A percentile compares a stretch with the other conserved stretches of the same genome.
Evolutionary conservation across 2,888 invertebrate species (phyloP).

Genomic region (Empis livida): DNA sequence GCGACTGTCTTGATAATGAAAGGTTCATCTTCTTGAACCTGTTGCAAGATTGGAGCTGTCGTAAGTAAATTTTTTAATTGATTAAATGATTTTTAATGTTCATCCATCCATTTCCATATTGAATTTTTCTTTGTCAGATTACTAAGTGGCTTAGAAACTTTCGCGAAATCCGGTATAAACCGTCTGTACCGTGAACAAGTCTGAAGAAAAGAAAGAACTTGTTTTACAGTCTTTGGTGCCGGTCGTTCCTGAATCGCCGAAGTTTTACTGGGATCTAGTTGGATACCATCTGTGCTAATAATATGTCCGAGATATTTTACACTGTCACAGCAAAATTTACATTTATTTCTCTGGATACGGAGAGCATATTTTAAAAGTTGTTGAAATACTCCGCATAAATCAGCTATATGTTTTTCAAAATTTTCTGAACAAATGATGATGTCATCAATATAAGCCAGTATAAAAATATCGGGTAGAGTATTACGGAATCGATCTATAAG

Average conservation of each 20-base stretch:
- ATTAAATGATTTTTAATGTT: slow-evolving; percentile 13
- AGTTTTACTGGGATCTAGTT: slow-evolving; percentile 13
- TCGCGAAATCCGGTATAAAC: slow-evolving; percentile 10
- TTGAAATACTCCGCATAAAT: too few relatives aligned
- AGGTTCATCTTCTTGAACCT: slow-evolving; percentile 13
- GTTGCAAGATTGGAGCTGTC: slow-evolving; percentile 12
- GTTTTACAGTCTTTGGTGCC: slow-evolving; percentile 12
- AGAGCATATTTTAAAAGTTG: too few relatives aligned
- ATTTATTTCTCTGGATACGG: too few relatives aligned
- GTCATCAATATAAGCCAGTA: too few relatives aligned
- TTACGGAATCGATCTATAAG: too few relatives aligned
- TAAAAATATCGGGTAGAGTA: too few relatives aligned
- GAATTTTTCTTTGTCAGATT: slow-evolving; percentile 17
- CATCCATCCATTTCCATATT: slow-evolving; percentile 17
- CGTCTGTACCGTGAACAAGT: slow-evolving; percentile 11
- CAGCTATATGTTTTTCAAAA: too few relatives aligned
- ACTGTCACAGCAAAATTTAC: background rate
- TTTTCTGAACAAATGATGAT: too few relatives aligned
- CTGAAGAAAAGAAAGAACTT: slow-evolving; percentile 13
- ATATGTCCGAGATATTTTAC: slow-evolving; percentile 5
- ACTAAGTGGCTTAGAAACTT: slow-evolving; percentile 19
- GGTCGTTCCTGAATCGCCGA: slow-evolving; percentile 11
- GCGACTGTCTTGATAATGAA: slow-evolving; percentile 19
- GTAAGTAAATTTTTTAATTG: slow-evolving; percentile 12
- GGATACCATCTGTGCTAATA: slow-evolving; percentile 13